Evolutionary conservation across 2,797 vertebrate genomes (phyloP).

Genomic region (Sebastiscus tertius): DNA sequence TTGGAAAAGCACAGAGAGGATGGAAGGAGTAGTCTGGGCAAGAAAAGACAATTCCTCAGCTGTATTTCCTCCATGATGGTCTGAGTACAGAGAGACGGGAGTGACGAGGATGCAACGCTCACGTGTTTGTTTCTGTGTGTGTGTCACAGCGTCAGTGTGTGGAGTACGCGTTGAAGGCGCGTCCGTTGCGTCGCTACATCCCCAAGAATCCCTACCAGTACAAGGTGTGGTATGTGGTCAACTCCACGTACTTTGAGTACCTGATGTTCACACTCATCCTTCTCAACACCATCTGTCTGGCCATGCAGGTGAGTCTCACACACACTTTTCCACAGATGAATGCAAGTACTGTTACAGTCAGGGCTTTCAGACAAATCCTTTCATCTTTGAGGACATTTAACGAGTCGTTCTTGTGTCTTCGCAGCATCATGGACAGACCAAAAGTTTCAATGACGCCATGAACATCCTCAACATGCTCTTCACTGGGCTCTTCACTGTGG

Average conservation of each 20-base stretch:
- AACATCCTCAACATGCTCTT: conserved; percentile 99
- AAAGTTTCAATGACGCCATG: conserved; percentile 96
- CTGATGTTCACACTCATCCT: conserved; percentile 99
- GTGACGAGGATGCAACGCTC: not conserved
- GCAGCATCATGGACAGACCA: conserved; percentile 88
- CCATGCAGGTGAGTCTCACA: conserved; percentile 92
- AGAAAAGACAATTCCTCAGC: not conserved
- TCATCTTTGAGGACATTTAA: not conserved
- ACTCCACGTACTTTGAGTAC: conserved; percentile 99
- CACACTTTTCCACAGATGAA: not conserved
- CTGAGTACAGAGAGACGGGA: not conserved
- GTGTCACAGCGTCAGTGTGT: conserved; percentile 94
- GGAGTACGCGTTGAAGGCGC: conserved; percentile 97
- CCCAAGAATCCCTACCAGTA: conserved; percentile 99
- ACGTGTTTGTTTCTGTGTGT: conserved; percentile 14
- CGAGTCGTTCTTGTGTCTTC: conserved; percentile 17
- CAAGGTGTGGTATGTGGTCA: conserved; percentile 99
- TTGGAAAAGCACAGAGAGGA: conserved; percentile 16
- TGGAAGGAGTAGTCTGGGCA: not conserved
- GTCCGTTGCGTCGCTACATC: conserved; percentile 96
- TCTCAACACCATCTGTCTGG: conserved; percentile 99
- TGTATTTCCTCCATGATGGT: not conserved
- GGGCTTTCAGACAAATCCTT: not conserved
- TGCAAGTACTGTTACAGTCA: not conserved
- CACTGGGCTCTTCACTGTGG: conserved; percentile 98